Evolutionary conservation across 2,888 invertebrate genomes (phyloP), one percentile per base, ranked within the genome.

Genomic region (Antitype chi): DNA sequence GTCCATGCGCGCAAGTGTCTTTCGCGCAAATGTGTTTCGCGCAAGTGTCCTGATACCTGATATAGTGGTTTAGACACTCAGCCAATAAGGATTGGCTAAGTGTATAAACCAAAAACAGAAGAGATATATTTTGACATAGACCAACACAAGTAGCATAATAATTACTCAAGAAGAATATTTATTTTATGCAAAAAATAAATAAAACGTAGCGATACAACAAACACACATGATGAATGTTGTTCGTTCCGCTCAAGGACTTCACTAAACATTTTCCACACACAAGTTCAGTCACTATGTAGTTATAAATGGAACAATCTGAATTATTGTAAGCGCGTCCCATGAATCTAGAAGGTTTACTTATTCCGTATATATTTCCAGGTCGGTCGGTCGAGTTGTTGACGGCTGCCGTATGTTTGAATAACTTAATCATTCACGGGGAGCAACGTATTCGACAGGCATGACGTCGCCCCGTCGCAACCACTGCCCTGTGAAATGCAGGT

Each of bases 321-420:
- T 60, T 8, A 69, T 52, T 69, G 43, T 60, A 43, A 28, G 15
- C 25, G 28, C 20, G 13, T 32, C 52, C 57, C 43, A 52, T 55
- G 25, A 63, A 60, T 69, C 80, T 72, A 69, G 71, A 81, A 72
- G 43, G 62, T 57, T 81, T 81, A 43, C 17, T 13, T 9, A 67
- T 70, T 70, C 43, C n/a, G 23, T 63, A 68, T 63, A 68, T 68
- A 67, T 74, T 70, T 78, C 20, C 57, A 53, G 17, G 38, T 32
- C n/a, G n/a, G 17, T 25, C 43, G 13, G 2, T 52, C 17, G 25
- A 72, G 20, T 55, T 73, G 28, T 62, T 76, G 76, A 52, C 47
- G 28, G 25, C 38, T n/a, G 38, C n/a, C 47, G 47, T 17, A 20
- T 47, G 6, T 68, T 68, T 59, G 52, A 59, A 76, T 76, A 63